Base-by-base conservation (phyloP, 2,888 invertebrate species). In the Baronia brevicornis region DNA sequence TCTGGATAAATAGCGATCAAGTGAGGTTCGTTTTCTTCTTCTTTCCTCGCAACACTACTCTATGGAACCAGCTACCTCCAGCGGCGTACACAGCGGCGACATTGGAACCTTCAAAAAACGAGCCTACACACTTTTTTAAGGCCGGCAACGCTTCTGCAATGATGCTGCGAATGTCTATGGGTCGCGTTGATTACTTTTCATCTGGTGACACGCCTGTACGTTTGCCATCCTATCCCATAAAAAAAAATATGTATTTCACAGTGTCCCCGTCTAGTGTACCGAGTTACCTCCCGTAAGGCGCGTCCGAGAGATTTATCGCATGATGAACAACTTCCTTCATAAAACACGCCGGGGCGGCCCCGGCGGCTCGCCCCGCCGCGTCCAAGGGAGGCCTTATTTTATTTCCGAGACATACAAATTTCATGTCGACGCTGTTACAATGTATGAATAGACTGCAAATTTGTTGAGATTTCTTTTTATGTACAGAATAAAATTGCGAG, bases 291-390 rank as follows among this genome's bases (percentile, higher is more conserved):
- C 17, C 18, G 21, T 38, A 33, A 44, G 51, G 42, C 48, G 51
- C 52, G 64, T 65, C 64, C 61, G 46, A 48, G 46, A 70, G 75
- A 78, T 77, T 73, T 73, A 77, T 71, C 51, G 60, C 56, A 48
- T 65, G 70, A 77, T 68, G 72, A 68, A 67, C 63, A 63, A 66
- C 67, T 75, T 75, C 75, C 72, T 73, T 68, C 67, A 70, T 69
- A 69, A 70, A 70, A 68, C 65, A 68, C 60, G 59, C 46, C 51
- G 38, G 44, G 37, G 39, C 40, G 47, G 38, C 31, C 29, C 45
- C 33, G 41, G 30, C 44, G 30, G 39, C 41, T 31, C 4, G 26
- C 21, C 18, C 32, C 35, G 23, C 40, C 18, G 10, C 19, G 8
- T 11, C 11, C 20, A 22, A 21, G 17, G 15, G 36, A 36, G 37